Base-by-base conservation (phyloP, 2,113 vertebrate genomes). In the Excalfactoria chinensis region DNA sequence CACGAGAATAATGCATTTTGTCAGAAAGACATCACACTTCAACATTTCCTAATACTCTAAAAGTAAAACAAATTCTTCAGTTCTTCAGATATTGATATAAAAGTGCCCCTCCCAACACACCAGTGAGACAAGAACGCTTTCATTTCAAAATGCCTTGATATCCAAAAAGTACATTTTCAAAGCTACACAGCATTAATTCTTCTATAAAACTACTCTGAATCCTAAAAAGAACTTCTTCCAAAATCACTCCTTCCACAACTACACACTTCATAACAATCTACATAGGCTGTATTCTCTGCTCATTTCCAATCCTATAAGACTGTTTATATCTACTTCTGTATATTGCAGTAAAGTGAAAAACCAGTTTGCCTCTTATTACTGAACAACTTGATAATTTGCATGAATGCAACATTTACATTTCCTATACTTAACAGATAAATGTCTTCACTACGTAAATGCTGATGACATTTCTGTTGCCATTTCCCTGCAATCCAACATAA, bases 241-340 rank as follows among this genome's bases (percentile, higher is more conserved):
- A 60, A 37, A 60, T 22, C 25, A 48, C 19, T 35, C 26, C n/a
- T 46, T 21, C 18, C 28, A 14, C 22, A 60, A 19, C 21, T 49
- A 26, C 11, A 26, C 22, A 19, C 22, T 35, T 19, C 34, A 28
- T 19, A 44, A 60, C 17, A 55, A 70, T 10, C 16, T 8, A 72
- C 18, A 23, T 43, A 11, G 19, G 3, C 23, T 90, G 34, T 13
- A 69, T 43, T 73, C 51, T 25, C 7, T 26, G 23, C 40, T 84
- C 1, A 1, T 28, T 82, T 34, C 12, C 58, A 78, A 1, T 30
- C 11, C 4, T 81, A 22, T 18, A 17, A 2, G 2, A 2, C 6
- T 93, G 70, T 35, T 77, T 80, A 51, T 73, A 89, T 73, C 22
- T 15, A 51, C 26, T 32, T 55, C 18, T 10, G 3, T 6, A 40